A percentile compares a stretch with the other conserved stretches of the same genome.
phyloP scores from a whole-genome alignment of 2,888 invertebrate genomes.

The Cephus spinipes region DNA sequence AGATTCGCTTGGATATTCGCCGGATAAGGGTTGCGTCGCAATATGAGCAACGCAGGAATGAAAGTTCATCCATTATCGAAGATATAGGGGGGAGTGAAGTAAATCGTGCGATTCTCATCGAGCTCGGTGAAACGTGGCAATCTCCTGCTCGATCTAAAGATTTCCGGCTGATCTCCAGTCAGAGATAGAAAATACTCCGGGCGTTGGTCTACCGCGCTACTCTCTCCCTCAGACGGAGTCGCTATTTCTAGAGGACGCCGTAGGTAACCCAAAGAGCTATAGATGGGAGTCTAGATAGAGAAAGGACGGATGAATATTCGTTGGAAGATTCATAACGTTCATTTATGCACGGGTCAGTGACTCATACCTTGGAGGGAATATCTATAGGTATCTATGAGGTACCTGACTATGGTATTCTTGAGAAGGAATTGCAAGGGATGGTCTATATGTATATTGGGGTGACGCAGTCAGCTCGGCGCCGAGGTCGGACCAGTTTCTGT shows the following conservation, averaged over 20 bases:
- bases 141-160: constrained; percentile 39
- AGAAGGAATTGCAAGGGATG: neutral
- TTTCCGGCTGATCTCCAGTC: constrained; percentile 43
- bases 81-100: constrained; percentile 36
- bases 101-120: constrained; percentile 51
- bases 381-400: constrained; percentile 1
- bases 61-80: constrained; percentile 48
- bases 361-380: constrained; percentile 34
- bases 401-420: neutral
- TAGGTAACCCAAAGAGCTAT: neutral
- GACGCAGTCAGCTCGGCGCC: neutral
- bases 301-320: constrained; percentile 38
- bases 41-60: neutral
- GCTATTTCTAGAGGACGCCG: constrained; percentile 27
- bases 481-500: neutral
- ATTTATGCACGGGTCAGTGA: constrained; percentile 46
- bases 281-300: neutral
- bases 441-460: neutral
- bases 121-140: constrained; percentile 22
- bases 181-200: constrained; percentile 34
- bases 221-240: neutral
- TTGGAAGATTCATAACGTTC: constrained; percentile 48
- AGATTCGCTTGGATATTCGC: neutral
- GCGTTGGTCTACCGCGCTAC: neutral
- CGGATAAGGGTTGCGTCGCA: neutral